Percentiles rank a stretch among this genome's conserved stretches.
Conservation (phyloP, 2,113 vertebrate species). For the Nestor notabilis region DNA sequence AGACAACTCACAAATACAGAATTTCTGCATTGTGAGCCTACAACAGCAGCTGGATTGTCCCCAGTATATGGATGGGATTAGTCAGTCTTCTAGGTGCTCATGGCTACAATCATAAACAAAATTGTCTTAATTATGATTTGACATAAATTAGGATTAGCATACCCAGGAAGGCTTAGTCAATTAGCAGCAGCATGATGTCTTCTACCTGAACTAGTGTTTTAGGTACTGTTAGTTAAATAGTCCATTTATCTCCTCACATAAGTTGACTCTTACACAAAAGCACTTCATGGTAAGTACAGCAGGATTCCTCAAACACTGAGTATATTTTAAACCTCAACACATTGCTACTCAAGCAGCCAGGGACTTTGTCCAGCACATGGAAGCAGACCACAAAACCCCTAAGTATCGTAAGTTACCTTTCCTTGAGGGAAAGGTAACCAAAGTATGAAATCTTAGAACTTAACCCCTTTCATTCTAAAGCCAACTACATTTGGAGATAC, state of each 20-base stretch:
- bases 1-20: background rate
- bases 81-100: slow-evolving; percentile 6
- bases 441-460: background rate
- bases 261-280: background rate
- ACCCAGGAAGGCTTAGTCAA: background rate
- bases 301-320: background rate
- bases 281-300: background rate
- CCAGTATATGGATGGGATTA: slow-evolving; percentile 19
- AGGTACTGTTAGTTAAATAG: background rate
- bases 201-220: background rate
- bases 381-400: background rate
- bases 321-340: background rate
- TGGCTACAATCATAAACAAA: slow-evolving; percentile 14
- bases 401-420: background rate
- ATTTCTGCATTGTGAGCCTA: background rate
- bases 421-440: background rate
- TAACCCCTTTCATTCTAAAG: background rate
- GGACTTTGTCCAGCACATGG: background rate
- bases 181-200: background rate
- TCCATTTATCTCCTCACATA: background rate
- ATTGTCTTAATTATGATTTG: background rate
- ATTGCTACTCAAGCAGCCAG: background rate
- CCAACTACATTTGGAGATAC: background rate
- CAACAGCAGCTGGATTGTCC: background rate
- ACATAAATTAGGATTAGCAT: slow-evolving; percentile 41